Conservation (phyloP, 2,797 vertebrate genomes). For the Sciurus carolinensis region DNA sequence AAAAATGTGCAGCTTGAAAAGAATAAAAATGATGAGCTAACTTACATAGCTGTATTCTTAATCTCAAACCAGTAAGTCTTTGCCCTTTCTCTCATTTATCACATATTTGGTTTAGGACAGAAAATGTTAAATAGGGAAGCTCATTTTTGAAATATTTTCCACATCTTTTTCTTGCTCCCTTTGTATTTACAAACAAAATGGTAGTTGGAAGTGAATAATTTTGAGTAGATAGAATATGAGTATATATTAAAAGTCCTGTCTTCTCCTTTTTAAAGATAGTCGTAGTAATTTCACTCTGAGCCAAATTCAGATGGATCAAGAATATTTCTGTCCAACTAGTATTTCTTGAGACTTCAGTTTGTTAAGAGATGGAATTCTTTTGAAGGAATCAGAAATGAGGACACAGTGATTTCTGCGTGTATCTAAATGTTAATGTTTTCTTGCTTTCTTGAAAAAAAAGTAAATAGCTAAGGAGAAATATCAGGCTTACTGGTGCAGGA, state of each 20-base stretch:
- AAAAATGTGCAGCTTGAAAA: background rate
- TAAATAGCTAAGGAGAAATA: background rate
- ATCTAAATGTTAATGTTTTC: background rate
- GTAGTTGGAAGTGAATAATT: background rate
- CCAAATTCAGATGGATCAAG: background rate
- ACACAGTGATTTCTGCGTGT: background rate
- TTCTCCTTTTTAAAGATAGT: background rate
- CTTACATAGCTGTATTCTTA: background rate
- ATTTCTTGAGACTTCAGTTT: background rate
- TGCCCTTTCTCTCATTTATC: slow-evolving; percentile 53
- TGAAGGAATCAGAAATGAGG: background rate
- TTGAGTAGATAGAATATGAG: background rate
- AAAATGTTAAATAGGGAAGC: slow-evolving; percentile 29
- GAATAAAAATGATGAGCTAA: slow-evolving; percentile 50
- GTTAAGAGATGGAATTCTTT: background rate
- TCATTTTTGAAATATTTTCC: slow-evolving; percentile 34
- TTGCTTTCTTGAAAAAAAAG: background rate
- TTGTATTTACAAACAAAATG: slow-evolving; percentile 41
- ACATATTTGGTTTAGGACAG: background rate
- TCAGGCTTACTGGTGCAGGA: background rate
- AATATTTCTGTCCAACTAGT: background rate
- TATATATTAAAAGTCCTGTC: background rate
- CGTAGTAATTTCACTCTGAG: background rate
- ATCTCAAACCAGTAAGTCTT: slow-evolving; percentile 39
- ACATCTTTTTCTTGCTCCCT: background rate